Evolutionary conservation across 2,113 vertebrate species (phyloP).

Genomic region (Donacobius atricapilla): DNA sequence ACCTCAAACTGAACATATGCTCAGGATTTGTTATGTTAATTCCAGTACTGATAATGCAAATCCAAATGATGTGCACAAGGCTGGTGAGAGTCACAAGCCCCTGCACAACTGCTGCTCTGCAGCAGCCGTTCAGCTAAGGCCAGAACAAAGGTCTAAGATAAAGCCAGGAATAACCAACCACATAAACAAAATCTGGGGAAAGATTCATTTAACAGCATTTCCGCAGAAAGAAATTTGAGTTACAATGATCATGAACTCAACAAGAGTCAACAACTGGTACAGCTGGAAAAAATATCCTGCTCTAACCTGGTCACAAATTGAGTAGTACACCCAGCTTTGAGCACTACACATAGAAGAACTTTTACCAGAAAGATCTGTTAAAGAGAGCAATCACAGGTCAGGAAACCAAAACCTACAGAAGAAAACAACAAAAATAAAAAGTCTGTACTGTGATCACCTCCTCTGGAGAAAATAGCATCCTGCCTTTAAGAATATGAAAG

Average conservation of each 20-base stretch:
- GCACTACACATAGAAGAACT: not conserved
- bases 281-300: not conserved
- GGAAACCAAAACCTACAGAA: not conserved
- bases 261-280: not conserved
- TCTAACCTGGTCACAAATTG: not conserved
- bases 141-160: not conserved
- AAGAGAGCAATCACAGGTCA: not conserved
- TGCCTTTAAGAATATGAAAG: not conserved
- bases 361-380: not conserved
- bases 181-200: not conserved
- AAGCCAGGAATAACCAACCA: not conserved
- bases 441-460: not conserved
- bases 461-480: not conserved
- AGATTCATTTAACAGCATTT: not conserved
- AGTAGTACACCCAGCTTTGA: not conserved
- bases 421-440: not conserved
- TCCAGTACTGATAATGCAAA: not conserved
- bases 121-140: not conserved
- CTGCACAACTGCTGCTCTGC: not conserved
- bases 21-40: not conserved
- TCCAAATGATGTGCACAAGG: not conserved
- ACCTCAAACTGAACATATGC: not conserved
- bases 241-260: not conserved
- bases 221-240: not conserved
- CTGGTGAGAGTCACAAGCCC: not conserved